Evolutionary conservation across 2,797 vertebrate species (phyloP), one percentile per base, ranked within the genome.

Genomic region (Meda fulgida): DNA sequence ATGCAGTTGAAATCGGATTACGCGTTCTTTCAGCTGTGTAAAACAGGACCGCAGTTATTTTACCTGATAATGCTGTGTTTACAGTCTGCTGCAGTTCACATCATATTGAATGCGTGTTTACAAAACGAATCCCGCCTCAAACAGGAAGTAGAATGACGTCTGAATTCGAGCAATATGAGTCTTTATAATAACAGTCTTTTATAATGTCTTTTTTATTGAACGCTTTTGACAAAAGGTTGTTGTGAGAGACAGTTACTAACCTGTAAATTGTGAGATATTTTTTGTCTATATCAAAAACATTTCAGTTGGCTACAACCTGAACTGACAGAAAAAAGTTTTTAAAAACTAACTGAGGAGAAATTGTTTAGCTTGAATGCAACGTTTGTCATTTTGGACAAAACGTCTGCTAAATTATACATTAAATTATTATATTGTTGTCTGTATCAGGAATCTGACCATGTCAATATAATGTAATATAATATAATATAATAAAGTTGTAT

Each of bases 81-180:
- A 36, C 13, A 5, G 34, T 60, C 34, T 11, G 14, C 19, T 4
- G 81, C 43, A 26, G 63, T 34, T 46, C 58, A 55, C 34, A 31
- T 69, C 63, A 77, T 48, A 31, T 7, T 36, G 26, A 58, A 13
- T 58, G 36, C 38, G 21, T 70, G 73, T 69, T 78, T 69, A 84
- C 63, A 69, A 11, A 48, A 36, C 40, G 18, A 58, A n/a, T 48
- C 80, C 70, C 65, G 82, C 63, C 48, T 53, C 13, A 23, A 78
- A 84, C 75, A 18, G 83, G 83, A 84, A 84, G 83, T 67, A 29
- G 31, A 77, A 77, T 84, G 83, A 58, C 83, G 66, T 16, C 14
- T 1, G 26, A 31, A 3, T 16, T 26, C 58, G 14, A 48, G 16
- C 34, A 23, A 69, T 38, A 38, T 6, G 13, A n/a, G n/a, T n/a